Evolutionary conservation across 1,140 invertebrate species (phyloP).

Genomic region (Eufriesea mexicana): DNA sequence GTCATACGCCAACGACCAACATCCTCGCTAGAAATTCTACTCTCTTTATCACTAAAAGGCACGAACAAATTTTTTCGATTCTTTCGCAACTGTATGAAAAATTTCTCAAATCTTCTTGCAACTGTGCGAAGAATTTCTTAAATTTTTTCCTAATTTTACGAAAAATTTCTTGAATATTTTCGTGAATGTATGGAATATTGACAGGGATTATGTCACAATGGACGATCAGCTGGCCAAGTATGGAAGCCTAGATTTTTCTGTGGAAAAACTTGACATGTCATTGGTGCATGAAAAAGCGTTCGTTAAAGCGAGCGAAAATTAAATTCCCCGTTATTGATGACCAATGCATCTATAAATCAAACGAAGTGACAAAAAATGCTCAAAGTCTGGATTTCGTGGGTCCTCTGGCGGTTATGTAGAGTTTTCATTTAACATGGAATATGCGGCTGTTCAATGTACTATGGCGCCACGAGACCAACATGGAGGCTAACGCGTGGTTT

Average conservation of each 20-base stretch:
- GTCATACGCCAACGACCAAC: background rate
- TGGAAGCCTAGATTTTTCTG: background rate
- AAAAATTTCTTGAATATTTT: too few species aligned
- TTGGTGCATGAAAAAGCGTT: background rate
- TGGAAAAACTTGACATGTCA: constrained; percentile 8
- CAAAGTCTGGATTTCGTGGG: background rate
- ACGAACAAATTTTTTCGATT: too few species aligned
- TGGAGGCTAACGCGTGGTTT: background rate
- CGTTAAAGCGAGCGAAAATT: constrained; percentile 5
- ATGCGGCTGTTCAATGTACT: background rate
- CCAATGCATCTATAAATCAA: constrained; percentile 22
- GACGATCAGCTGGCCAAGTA: background rate
- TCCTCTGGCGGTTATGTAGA: background rate
- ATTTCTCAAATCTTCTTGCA: too few species aligned
- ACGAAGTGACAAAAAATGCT: background rate
- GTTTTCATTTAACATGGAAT: background rate
- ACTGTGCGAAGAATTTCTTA: too few species aligned
- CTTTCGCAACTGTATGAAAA: too few species aligned
- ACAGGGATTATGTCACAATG: background rate
- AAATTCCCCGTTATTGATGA: constrained; percentile 17
- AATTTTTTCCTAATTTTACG: too few species aligned
- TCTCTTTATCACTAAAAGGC: background rate
- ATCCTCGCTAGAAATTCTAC: background rate
- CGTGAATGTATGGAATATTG: too few species aligned
- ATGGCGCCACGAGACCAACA: background rate